phyloP scores from a whole-genome alignment of 2,113 vertebrate species.

The Chaetodon auriga region DNA sequence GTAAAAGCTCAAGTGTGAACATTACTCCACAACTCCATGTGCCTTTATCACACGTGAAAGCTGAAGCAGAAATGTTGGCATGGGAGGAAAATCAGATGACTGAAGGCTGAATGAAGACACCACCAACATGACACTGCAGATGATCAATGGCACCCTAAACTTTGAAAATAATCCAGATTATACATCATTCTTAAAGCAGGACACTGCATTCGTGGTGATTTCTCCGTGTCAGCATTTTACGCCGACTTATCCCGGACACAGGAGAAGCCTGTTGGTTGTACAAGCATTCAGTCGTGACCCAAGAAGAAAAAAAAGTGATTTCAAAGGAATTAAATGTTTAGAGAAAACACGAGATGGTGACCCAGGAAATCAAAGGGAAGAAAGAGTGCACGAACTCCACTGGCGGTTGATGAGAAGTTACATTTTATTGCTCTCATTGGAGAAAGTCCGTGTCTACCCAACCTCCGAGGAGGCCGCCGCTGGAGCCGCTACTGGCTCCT shows the following conservation, averaged over 20 bases:
- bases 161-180: neutral
- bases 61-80: constrained; percentile 27
- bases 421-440: constrained; percentile 12
- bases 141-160: neutral
- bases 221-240: neutral
- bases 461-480: constrained; percentile 14
- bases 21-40: neutral
- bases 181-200: neutral
- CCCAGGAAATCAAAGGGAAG: constrained; percentile 15
- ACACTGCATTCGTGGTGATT: neutral
- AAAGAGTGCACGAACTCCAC: constrained; percentile 12
- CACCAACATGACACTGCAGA: constrained; percentile 7
- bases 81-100: constrained; percentile 13
- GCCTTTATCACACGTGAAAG: neutral
- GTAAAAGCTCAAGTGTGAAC: neutral
- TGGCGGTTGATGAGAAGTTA: neutral
- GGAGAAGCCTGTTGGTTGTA: neutral
- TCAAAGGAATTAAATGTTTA: constrained; percentile 1
- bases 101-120: constrained; percentile 10
- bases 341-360: constrained; percentile 27
- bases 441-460: constrained; percentile 3
- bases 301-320: neutral
- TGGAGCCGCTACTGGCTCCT: constrained; percentile 8
- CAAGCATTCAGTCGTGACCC: constrained; percentile 1
- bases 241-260: neutral